Evolutionary conservation across 30 jellyfish, hydroid and myxozoan species (phyloP).

Genomic region (Pelagia noctiluca): DNA sequence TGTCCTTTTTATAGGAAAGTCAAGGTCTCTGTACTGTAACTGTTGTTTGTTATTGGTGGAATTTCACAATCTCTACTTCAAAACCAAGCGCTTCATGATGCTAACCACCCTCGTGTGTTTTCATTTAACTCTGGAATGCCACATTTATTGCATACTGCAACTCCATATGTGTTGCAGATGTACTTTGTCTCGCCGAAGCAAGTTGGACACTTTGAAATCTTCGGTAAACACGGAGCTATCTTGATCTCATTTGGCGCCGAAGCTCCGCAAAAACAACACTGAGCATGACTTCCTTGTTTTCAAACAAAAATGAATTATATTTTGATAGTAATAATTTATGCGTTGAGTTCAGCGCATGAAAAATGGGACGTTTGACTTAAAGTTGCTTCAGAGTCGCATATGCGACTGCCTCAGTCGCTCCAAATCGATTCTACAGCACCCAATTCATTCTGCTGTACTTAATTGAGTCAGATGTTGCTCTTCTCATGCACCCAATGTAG

Average conservation of each 20-base stretch:
- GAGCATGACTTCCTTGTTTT: constrained; percentile 34
- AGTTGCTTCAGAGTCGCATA: constrained; percentile 21
- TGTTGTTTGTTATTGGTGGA: constrained; percentile 9
- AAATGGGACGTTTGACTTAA: neutral
- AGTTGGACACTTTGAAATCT: no score
- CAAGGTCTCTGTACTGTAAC: neutral
- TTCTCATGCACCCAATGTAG: no score
- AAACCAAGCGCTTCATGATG: constrained; percentile 23
- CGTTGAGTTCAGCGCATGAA: constrained; percentile 34
- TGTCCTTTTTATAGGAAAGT: no score
- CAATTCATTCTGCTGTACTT: constrained; percentile 3
- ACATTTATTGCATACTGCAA: constrained; percentile 22
- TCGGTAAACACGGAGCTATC: no score
- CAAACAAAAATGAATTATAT: neutral
- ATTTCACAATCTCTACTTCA: constrained; percentile 9
- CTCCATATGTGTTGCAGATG: neutral
- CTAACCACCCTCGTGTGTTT: constrained; percentile 13
- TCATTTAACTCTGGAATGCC: constrained; percentile 24
- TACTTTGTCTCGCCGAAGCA: no score
- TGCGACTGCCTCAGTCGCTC: constrained; percentile 46
- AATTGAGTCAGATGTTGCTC: no score
- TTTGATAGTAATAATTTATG: constrained; percentile 16
- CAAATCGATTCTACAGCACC: constrained; percentile 21
- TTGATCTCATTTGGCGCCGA: no score
- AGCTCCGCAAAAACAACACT: constrained; percentile 6